A percentile compares a stretch with the other conserved stretches of the same genome.
Evolutionary conservation across 2,888 invertebrate species (phyloP).

Genomic region (Lepidocyrtinus sp.): DNA sequence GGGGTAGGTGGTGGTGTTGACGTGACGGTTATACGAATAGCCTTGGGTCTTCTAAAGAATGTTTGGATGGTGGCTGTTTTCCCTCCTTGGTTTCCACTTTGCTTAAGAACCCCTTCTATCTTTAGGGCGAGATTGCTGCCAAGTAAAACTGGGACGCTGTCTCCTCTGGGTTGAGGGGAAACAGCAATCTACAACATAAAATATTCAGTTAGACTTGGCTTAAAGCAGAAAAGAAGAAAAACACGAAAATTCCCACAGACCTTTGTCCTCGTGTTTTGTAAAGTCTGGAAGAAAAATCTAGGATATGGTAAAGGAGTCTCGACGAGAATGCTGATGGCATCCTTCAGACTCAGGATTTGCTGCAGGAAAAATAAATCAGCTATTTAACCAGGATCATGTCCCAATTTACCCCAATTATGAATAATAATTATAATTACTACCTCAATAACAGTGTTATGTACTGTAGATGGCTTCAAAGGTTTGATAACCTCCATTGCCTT

Average conservation of each 20-base stretch:
- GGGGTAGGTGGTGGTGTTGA: constrained; percentile 61
- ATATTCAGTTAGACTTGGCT: constrained; percentile 30
- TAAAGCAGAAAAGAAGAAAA: neutral
- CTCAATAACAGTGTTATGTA: constrained; percentile 60
- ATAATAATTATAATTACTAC: no score
- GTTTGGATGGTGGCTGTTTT: constrained; percentile 36
- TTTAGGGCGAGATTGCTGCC: constrained; percentile 91
- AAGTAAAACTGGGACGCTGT: constrained; percentile 86
- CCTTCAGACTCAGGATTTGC: constrained; percentile 72
- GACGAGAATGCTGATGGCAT: constrained; percentile 75
- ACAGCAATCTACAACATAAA: constrained; percentile 81
- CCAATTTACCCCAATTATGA: no score
- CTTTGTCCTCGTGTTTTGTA: constrained; percentile 87
- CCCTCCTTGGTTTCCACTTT: constrained; percentile 71
- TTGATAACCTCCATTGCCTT: constrained; percentile 61
- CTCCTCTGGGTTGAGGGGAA: constrained; percentile 86
- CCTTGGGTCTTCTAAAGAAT: constrained; percentile 67
- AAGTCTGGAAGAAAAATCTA: constrained; percentile 86
- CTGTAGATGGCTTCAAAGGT: neutral
- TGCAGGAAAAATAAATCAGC: constrained; percentile 68
- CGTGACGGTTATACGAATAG: constrained; percentile 67
- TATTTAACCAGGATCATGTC: no score
- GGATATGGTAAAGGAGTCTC: constrained; percentile 81
- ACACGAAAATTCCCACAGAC: constrained; percentile 71
- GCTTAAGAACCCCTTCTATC: constrained; percentile 93